Percentiles rank a stretch among this genome's conserved stretches.
Conservation (phyloP, 2,113 vertebrate genomes). For the Pungitius pungitius region DNA sequence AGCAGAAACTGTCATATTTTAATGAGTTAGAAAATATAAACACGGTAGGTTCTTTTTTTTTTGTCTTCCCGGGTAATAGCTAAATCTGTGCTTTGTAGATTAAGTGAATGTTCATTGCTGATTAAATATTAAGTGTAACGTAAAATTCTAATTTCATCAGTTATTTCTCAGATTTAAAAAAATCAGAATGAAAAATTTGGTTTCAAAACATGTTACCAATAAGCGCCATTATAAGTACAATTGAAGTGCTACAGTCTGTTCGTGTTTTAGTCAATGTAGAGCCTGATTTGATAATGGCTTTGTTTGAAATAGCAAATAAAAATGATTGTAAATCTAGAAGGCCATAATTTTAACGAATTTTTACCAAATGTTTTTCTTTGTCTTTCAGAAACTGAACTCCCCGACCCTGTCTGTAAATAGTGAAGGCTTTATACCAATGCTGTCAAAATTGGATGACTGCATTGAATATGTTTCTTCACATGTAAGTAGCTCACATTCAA, state of each 20-base stretch:
- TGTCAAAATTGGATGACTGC: conserved; percentile 96
- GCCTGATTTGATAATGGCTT: no score
- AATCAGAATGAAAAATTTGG: not conserved
- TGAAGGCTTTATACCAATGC: conserved; percentile 97
- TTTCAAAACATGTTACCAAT: no score
- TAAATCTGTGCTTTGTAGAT: not conserved
- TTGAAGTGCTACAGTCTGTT: no score
- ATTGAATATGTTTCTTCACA: conserved; percentile 95
- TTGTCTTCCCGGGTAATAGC: not conserved
- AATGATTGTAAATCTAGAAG: conserved; percentile 4
- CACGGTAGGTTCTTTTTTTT: conserved; percentile 82
- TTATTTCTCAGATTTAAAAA: not conserved
- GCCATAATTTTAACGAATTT: not conserved
- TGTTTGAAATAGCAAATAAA: no score
- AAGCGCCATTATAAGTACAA: no score
- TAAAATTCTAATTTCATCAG: not conserved
- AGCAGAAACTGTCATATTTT: conserved; percentile 98
- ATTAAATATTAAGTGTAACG: not conserved
- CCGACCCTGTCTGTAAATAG: conserved; percentile 94
- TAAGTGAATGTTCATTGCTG: not conserved
- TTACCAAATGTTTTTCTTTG: conserved; percentile 7
- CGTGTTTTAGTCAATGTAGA: no score
- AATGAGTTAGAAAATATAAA: conserved; percentile 97
- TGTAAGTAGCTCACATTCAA: conserved; percentile 81
- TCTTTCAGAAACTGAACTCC: conserved; percentile 93